Evolutionary conservation across 2,113 vertebrate species (phyloP).

Genomic region (Crocuta crocuta): DNA sequence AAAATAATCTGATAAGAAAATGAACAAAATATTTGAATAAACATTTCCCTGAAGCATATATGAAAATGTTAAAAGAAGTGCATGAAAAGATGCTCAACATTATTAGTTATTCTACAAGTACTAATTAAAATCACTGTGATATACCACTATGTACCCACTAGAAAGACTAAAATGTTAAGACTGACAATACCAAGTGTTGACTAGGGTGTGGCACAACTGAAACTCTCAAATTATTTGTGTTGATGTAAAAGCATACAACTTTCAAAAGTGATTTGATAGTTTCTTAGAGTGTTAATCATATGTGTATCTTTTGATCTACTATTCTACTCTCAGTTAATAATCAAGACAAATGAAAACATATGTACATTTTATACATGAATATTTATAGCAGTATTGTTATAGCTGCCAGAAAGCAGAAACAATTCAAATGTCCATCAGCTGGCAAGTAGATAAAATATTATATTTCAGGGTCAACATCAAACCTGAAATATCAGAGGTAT

Average conservation of each 20-base stretch:
- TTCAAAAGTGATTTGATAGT: background rate
- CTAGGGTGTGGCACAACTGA: background rate
- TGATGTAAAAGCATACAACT: background rate
- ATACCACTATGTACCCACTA: background rate
- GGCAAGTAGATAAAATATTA: background rate
- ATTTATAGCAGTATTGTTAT: background rate
- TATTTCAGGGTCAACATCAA: background rate
- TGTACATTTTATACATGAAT: background rate
- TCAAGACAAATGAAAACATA: background rate
- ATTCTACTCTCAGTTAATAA: background rate
- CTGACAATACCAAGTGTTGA: background rate
- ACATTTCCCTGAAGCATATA: background rate
- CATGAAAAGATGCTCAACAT: background rate
- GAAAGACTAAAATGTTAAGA: background rate
- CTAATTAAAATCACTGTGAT: background rate
- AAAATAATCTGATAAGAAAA: background rate
- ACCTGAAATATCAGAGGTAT: background rate
- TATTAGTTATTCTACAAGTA: background rate
- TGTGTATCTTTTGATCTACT: background rate
- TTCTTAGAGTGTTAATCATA: background rate
- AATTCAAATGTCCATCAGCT: background rate
- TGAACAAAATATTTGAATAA: background rate
- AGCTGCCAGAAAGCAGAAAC: background rate
- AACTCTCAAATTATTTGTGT: background rate
- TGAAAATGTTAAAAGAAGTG: background rate